Evolutionary conservation across 92 coral and sea anemone genomes (phyloP).

Genomic region (Epizoanthus scotinus): DNA sequence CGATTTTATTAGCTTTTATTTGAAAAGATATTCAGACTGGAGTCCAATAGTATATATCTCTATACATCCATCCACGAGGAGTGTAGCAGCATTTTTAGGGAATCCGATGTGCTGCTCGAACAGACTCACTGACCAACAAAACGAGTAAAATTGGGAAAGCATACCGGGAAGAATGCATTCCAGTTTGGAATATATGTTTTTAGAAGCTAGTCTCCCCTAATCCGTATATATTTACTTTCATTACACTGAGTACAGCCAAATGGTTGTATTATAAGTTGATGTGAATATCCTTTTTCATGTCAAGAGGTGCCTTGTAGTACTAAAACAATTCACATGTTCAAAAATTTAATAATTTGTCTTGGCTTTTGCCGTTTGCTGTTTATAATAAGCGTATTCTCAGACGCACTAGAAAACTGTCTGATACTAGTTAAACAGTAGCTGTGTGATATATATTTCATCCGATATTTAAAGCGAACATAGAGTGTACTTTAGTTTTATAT

Average conservation of each 20-base stretch:
- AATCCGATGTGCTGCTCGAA: no score
- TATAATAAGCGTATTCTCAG: not conserved
- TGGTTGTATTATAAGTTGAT: not conserved
- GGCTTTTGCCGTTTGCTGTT: constrained; percentile 16
- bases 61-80: no score
- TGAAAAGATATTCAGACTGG: no score
- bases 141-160: no score
- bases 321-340: not conserved
- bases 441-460: no score
- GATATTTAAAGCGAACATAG: no score
- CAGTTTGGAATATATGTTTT: constrained; percentile 3
- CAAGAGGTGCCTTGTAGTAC: not conserved
- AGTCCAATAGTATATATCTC: no score
- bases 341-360: not conserved
- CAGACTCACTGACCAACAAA: no score
- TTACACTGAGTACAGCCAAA: constrained; percentile 17
- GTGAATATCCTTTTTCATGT: not conserved
- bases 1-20: no score
- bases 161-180: not conserved
- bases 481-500: no score
- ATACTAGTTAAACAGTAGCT: not conserved
- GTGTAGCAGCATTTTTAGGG: no score
- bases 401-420: no score
- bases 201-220: constrained; percentile 9
- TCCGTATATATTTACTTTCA: not conserved